Conservation (phyloP, 2,113 vertebrate species). For the Echinops telfairi region DNA sequence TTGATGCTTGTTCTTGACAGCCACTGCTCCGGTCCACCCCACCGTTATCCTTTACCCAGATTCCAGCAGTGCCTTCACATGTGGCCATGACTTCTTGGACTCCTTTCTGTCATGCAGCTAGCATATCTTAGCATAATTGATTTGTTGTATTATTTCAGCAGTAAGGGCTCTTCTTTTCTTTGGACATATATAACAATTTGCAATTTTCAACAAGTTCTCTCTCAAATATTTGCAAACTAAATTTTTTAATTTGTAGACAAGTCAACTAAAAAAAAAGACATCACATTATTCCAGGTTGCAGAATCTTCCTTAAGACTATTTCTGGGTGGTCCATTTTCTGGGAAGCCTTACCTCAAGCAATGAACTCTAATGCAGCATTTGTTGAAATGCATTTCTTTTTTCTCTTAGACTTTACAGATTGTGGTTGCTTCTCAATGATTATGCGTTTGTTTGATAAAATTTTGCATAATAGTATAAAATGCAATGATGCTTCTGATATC, state of each 20-base stretch:
- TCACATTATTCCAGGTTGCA: neutral
- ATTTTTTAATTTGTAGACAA: constrained; percentile 13
- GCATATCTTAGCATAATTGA: neutral
- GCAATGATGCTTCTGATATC: constrained; percentile 48
- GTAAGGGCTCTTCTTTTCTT: constrained; percentile 1
- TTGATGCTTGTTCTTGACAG: no score
- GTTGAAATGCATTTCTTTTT: neutral
- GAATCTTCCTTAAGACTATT: neutral
- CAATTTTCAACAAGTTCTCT: neutral
- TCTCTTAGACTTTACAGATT: constrained; percentile 26
- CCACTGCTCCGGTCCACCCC: no score
- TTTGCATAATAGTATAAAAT: constrained; percentile 53
- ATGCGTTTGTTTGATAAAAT: constrained; percentile 40
- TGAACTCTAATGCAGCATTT: neutral
- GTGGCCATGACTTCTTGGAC: no score
- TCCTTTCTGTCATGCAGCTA: no score
- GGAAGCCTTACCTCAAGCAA: neutral
- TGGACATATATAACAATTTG: neutral
- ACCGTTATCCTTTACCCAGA: no score
- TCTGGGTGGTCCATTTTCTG: neutral
- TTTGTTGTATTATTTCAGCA: neutral
- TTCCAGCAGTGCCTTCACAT: no score
- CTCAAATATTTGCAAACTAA: neutral
- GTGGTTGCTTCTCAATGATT: constrained; percentile 20
- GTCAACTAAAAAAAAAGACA: constrained; percentile 6